These are phyloP conservation scores for Ophion ellenae DNA, from an alignment of 2,888 invertebrate species.

Conservation along the genomic window DNA sequence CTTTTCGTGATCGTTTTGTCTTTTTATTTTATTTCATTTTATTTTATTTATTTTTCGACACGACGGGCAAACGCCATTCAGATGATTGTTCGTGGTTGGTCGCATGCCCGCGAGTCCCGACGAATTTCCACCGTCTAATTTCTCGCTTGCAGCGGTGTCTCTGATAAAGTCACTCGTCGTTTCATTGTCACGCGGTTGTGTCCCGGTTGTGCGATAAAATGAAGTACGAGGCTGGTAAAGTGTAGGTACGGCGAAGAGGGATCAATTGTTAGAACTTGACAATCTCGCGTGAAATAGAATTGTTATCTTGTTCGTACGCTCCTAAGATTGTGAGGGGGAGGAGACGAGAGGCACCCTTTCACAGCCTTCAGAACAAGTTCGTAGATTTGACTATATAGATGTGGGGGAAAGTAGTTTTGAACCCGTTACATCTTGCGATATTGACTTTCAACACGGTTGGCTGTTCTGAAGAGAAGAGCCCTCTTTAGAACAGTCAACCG, in stretches of 20 bases:
- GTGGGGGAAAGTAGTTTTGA: not conserved
- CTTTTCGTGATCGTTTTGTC: too few relatives aligned
- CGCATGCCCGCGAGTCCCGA: not conserved
- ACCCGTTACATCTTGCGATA: not conserved
- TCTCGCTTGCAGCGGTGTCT: not conserved
- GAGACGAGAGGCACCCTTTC: conserved; percentile 13
- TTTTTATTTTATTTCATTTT: too few relatives aligned
- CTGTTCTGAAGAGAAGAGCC: not conserved
- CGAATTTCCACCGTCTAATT: not conserved
- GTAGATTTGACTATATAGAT: not conserved
- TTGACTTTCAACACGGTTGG: not conserved
- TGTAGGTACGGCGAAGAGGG: not conserved
- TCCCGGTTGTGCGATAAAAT: conserved; percentile 8
- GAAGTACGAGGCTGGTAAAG: conserved; percentile 1
- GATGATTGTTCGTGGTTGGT: not conserved
- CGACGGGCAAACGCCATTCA: not conserved
- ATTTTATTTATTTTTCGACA: too few relatives aligned
- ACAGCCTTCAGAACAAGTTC: conserved; percentile 13
- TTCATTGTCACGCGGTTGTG: conserved; percentile 68
- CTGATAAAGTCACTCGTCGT: conserved; percentile 43
- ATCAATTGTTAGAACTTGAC: conserved; percentile 68
- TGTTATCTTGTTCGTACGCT: conserved; percentile 60
- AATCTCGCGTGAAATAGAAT: conserved; percentile 67
- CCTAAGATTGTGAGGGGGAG: not conserved
- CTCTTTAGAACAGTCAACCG: too few relatives aligned